These are phyloP conservation scores for Drosophila antonietae DNA, from an alignment of 2,888 invertebrate genomes.

Conservation along the genomic window DNA sequence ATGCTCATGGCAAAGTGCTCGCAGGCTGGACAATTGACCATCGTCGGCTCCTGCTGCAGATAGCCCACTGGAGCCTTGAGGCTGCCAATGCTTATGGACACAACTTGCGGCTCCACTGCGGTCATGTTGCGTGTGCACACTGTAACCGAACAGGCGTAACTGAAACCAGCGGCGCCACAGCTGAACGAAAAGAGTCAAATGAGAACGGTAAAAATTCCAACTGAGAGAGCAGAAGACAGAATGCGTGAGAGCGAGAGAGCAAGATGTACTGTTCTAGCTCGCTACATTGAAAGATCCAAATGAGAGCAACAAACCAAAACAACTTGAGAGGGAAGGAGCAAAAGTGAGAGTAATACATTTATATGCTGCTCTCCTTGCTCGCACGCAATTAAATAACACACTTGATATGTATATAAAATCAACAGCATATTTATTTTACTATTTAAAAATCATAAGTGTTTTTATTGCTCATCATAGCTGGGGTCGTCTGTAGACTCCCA, in stretches of 20 bases:
- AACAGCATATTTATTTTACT: constrained; percentile 22
- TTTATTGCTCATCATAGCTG: constrained; percentile 69
- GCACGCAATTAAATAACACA: constrained; percentile 12
- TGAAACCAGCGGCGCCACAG: constrained; percentile 43
- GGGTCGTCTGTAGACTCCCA: constrained; percentile 82
- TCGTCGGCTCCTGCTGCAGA: constrained; percentile 69
- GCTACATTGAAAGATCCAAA: not conserved
- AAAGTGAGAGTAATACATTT: no score
- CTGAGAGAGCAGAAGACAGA: not conserved
- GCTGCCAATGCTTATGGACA: constrained; percentile 53
- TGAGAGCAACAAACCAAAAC: not conserved
- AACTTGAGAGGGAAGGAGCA: not conserved
- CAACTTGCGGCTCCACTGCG: constrained; percentile 59
- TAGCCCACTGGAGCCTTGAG: constrained; percentile 70
- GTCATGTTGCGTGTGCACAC: constrained; percentile 61
- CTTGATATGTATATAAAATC: constrained; percentile 5
- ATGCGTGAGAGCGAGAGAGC: not conserved
- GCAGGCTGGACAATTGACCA: constrained; percentile 80
- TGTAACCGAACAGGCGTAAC: constrained; percentile 31
- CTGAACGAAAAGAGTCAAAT: not conserved
- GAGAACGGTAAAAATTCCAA: not conserved
- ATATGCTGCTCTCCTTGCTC: not conserved
- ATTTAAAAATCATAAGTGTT: not conserved
- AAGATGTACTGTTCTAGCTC: not conserved
- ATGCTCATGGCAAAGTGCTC: constrained; percentile 72